Base-by-base conservation (phyloP, 2,888 invertebrate genomes). In the Drepana falcataria region DNA sequence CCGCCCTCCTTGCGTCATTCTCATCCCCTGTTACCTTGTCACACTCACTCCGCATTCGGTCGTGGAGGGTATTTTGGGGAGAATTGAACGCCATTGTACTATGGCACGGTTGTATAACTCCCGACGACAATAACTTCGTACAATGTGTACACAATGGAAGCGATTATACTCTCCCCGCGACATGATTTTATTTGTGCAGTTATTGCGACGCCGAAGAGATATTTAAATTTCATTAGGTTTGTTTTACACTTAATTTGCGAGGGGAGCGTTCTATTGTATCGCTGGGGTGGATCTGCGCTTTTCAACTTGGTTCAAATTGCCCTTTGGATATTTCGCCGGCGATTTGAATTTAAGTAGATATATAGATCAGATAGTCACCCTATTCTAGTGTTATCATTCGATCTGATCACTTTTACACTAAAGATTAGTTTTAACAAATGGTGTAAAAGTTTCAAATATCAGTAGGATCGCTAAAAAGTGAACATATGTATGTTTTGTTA, bases 161-260 rank as follows among this genome's bases (percentile, higher is more conserved):
- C 87, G 86, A 88, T 90, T 89, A 77, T 73, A 82, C 76, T 84
- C 85, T 84, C 89, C 88, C 76, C 77, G 83, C 84, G 81, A 84
- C 83, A 87, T 87, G 87, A 89, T 88, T 91, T 88, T 89, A 90
- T 91, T 90, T 87, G 89, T 87, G 81, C 86, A 85, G 87, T 88
- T 90, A 91, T 89, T 87, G 83, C 84, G 84, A 82, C 81, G 85
- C 76, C 81, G 81, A 83, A 81, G 85, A 89, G 88, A 90, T 90
- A 90, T 91, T 90, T 90, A 90, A 90, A 91, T 91, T 90, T 88
- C 89, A 90, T 91, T 91, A 88, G 91, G 90, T 90, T 91, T 91
- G 90, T 91, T 91, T 91, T 91, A 90, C 91, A 91, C 89, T 91
- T 91, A 90, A 91, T 90, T 91, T 91, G 88, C 79, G 86, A 87